Evolutionary conservation across 2,113 vertebrate species (phyloP), one percentile per base, ranked within the genome.

Genomic region (Steatornis caripensis): DNA sequence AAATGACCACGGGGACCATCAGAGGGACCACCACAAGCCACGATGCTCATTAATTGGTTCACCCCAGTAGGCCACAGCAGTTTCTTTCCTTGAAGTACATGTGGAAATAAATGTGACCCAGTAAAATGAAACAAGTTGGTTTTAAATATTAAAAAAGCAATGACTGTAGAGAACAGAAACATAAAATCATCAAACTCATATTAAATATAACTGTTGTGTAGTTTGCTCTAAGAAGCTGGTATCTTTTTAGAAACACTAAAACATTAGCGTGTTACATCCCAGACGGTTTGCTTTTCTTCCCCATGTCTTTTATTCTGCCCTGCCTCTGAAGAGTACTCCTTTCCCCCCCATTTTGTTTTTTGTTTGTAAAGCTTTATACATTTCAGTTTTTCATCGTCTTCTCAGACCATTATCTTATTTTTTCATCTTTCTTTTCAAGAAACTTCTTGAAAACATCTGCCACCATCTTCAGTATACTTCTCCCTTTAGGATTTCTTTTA

Each of bases 401-500:
- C 41, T 95, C 61, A 91, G 81, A 97, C 93, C 69, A 81, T 89
- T 85, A 93, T 96, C 94, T 84, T 82, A 54, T 46, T 86, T 95
- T 93, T 92, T 71, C 32, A 74, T 97, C 57, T 70, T 91, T 93
- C 80, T 89, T 93, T 95, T 95, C 81, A 95, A 94, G 70, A 95
- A 90, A 92, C 54, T 82, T 95, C 46, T 79, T 43, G 41, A 43
- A 43, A 43, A 43, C 41, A 66, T 86, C 49, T 91, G 83, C 79
- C 54, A 87, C 66, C 75, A 70, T 91, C 61, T 96, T 76, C n/a
- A 39, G 77, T 46, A 87, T 48, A 80, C 57, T 80, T 93, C 54
- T 76, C 74, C 95, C 94, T 66, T 69, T 61, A 95, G 89, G 80
- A 89, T 87, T 94, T 72, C 87, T 95, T 95, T 96, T 93, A 95